Evolutionary conservation across 2,888 invertebrate genomes (phyloP).

Genomic region (Reticulitermes lucifugus): DNA sequence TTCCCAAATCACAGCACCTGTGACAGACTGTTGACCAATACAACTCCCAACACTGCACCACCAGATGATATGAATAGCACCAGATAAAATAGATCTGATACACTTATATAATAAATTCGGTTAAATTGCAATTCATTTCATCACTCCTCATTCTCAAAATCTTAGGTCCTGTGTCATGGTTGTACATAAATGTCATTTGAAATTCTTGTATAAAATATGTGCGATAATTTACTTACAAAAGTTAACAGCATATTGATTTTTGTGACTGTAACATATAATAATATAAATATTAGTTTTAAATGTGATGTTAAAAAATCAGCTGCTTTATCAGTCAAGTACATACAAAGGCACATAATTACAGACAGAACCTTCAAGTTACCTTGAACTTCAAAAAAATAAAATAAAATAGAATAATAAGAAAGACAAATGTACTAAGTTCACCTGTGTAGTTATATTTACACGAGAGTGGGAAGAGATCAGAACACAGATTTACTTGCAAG

Average conservation of each 20-base stretch:
- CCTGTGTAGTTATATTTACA: neutral
- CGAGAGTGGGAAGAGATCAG: too few relatives aligned
- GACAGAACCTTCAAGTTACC: too few relatives aligned
- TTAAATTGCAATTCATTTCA: too few relatives aligned
- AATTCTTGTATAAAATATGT: neutral
- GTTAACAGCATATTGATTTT: neutral
- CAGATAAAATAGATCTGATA: too few relatives aligned
- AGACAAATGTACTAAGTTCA: neutral
- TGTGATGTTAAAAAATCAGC: constrained; percentile 5
- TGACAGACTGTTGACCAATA: too few relatives aligned
- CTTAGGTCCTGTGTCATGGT: too few relatives aligned
- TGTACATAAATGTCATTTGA: neutral
- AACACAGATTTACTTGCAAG: too few relatives aligned
- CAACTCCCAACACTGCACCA: too few relatives aligned
- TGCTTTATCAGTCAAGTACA: constrained; percentile 15
- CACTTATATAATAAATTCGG: too few relatives aligned
- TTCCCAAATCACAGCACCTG: too few relatives aligned
- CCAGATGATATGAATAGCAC: too few relatives aligned
- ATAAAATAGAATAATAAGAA: neutral
- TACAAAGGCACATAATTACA: neutral
- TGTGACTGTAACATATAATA: neutral
- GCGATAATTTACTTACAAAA: neutral
- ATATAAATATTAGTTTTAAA: neutral
- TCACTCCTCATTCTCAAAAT: too few relatives aligned
- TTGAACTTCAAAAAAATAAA: neutral